phyloP scores from a whole-genome alignment of 2,888 invertebrate species.

The Hermaeophaga mercurialis region DNA sequence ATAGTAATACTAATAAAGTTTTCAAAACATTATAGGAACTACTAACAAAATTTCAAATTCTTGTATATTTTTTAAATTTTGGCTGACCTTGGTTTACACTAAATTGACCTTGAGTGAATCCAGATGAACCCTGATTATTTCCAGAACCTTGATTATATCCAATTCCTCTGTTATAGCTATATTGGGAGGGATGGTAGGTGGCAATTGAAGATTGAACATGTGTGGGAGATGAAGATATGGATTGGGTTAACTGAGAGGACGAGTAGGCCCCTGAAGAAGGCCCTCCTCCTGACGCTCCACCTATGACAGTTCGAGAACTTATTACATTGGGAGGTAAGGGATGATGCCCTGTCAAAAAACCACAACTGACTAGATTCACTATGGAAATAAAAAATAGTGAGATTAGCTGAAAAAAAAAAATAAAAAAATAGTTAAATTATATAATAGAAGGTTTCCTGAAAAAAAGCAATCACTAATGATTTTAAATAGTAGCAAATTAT shows the following conservation, averaged over 20 bases:
- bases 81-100: slow-evolving; percentile 5
- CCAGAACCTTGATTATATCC: slow-evolving; percentile 3
- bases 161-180: slow-evolving; percentile 9
- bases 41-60: too few species aligned
- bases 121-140: slow-evolving; percentile 1
- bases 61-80: neutral
- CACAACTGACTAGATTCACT: slow-evolving; percentile 21
- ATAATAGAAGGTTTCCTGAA: neutral
- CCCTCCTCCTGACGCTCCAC: slow-evolving; percentile 26
- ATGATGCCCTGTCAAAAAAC: slow-evolving; percentile 27
- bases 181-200: slow-evolving; percentile 19
- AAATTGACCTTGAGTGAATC: neutral
- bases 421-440: neutral
- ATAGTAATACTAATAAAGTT: too few species aligned
- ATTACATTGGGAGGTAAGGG: slow-evolving; percentile 26
- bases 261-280: slow-evolving; percentile 29
- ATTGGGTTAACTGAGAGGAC: slow-evolving; percentile 31
- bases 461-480: neutral
- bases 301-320: slow-evolving; percentile 24
- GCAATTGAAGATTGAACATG: slow-evolving; percentile 27
- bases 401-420: slow-evolving; percentile 20
- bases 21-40: too few species aligned
- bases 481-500: neutral
- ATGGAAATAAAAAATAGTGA: slow-evolving; percentile 16
- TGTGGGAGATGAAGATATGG: slow-evolving; percentile 24